Conservation (phyloP, 1,140 invertebrate species). For the Saccostrea echinata region DNA sequence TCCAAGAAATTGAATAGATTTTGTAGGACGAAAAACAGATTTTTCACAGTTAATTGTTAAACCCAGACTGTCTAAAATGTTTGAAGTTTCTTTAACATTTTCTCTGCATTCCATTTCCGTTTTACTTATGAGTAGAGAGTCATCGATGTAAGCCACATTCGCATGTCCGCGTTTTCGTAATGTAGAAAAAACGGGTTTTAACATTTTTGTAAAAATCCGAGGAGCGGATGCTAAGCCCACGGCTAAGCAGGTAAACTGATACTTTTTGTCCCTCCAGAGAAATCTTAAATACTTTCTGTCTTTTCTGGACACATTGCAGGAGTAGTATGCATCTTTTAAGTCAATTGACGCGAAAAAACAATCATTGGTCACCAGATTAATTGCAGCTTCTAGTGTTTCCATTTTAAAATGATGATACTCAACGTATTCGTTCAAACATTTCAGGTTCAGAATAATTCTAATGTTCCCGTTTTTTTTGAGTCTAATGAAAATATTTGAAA, state of each 20-base stretch:
- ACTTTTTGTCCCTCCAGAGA: constrained; percentile 24
- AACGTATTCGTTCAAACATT: too few species aligned
- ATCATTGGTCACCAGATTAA: constrained; percentile 33
- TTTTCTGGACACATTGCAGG: neutral
- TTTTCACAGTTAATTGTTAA: too few species aligned
- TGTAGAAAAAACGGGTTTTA: too few species aligned
- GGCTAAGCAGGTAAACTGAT: constrained; percentile 45
- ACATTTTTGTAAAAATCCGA: constrained; percentile 24
- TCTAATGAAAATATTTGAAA: constrained; percentile 47
- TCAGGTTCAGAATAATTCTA: neutral
- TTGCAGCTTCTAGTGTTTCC: neutral
- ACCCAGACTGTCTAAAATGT: too few species aligned
- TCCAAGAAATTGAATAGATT: too few species aligned
- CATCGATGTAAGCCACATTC: too few species aligned
- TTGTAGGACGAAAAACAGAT: too few species aligned
- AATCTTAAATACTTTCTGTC: constrained; percentile 43
- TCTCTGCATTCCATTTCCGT: too few species aligned
- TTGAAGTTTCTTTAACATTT: too few species aligned
- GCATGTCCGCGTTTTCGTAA: too few species aligned
- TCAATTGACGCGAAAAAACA: constrained; percentile 48
- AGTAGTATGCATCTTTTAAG: constrained; percentile 38
- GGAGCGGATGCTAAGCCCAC: constrained; percentile 43
- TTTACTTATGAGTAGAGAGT: too few species aligned
- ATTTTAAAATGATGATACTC: too few species aligned
- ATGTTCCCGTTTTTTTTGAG: constrained; percentile 45